Base-by-base conservation (phyloP, 1,140 invertebrate species). In the Capitella teleta region DNA sequence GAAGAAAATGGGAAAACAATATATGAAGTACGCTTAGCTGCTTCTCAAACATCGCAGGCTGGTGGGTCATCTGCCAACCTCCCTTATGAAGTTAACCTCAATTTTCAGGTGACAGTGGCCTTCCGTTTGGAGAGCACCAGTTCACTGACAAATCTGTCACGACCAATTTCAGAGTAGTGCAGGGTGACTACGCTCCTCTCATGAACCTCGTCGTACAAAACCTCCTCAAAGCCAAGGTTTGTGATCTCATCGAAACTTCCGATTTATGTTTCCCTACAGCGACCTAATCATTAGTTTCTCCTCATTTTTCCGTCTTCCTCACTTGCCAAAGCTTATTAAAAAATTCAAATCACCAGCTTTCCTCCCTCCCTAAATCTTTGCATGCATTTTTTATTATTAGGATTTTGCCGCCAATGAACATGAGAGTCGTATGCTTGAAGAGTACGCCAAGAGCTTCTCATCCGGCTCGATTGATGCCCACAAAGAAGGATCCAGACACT, bases 381-480 rank as follows among this genome's bases (percentile, higher is more conserved):
- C n/a, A n/a, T n/a, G n/a, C n/a, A n/a, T n/a, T n/a, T n/a, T n/a
- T n/a, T n/a, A n/a, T n/a, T n/a, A n/a, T 1, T 32, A 47, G 32
- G 45, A 28, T 4, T 25, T 32, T 40, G 83, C 83, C 1, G 79
- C 84, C 0, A 95, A 93, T 75, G 81, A 85, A 5, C 81, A 75
- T 49, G 83, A 97, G 68, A 76, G 37, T 21, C 75, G 83, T 40
- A 97, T 97, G 93, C 62, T 97, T 12, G 77, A 81, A 44, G 81
- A 85, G 60, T 97, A 96, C 61, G 77, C 87, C 3, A 78, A 82
- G 41, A 85, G 85, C 63, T 96, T 96, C 64, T 78, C 68, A 34
- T 82, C 80, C 51, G 92, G 92, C 14, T 84, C 83, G n/a, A 69
- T 96, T 28, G 76, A 81, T 52, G 85, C 84, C 56, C 93, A 97